These are phyloP conservation scores for Drosophila barbarae DNA, from an alignment of 2,888 invertebrate genomes.

Conservation along the genomic window DNA sequence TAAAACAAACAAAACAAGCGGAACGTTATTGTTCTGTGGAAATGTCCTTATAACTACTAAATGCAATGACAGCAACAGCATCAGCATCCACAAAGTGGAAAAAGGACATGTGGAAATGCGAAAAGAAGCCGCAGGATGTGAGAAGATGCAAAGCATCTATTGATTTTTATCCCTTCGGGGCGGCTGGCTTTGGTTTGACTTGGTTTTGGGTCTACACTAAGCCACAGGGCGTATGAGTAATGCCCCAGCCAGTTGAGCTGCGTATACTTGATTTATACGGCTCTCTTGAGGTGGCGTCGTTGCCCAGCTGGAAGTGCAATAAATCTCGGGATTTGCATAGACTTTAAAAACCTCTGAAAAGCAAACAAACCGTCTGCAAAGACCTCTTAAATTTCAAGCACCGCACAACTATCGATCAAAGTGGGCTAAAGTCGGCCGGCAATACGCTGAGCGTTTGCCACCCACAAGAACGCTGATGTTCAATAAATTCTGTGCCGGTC, in stretches of 20 bases:
- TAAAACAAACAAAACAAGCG: too few relatives aligned
- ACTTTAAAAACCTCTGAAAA: slow-evolving; percentile 21
- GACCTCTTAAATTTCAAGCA: slow-evolving; percentile 34
- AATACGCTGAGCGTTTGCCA: slow-evolving; percentile 1
- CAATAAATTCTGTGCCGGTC: slow-evolving; percentile 65
- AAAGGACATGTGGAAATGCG: slow-evolving; percentile 44
- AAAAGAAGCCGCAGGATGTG: slow-evolving; percentile 25
- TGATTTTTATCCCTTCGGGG: slow-evolving; percentile 61
- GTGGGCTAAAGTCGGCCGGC: slow-evolving; percentile 28
- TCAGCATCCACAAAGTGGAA: slow-evolving; percentile 33
- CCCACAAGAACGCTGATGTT: slow-evolving; percentile 55
- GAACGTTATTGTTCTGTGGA: background rate
- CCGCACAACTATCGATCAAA: slow-evolving; percentile 58
- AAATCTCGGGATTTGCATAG: slow-evolving; percentile 19
- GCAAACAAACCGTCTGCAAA: slow-evolving; percentile 18
- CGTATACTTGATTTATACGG: slow-evolving; percentile 45
- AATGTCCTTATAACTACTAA: slow-evolving; percentile 14
- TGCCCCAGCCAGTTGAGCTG: slow-evolving; percentile 32
- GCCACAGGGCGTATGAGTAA: slow-evolving; percentile 60
- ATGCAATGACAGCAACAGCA: slow-evolving; percentile 26
- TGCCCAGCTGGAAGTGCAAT: slow-evolving; percentile 19
- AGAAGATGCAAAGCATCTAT: slow-evolving; percentile 54
- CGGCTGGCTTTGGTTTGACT: slow-evolving; percentile 43
- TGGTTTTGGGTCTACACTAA: slow-evolving; percentile 14
- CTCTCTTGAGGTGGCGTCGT: slow-evolving; percentile 6